phyloP scores from a whole-genome alignment of 2,888 invertebrate genomes.

The Ariolimax columbianus region DNA sequence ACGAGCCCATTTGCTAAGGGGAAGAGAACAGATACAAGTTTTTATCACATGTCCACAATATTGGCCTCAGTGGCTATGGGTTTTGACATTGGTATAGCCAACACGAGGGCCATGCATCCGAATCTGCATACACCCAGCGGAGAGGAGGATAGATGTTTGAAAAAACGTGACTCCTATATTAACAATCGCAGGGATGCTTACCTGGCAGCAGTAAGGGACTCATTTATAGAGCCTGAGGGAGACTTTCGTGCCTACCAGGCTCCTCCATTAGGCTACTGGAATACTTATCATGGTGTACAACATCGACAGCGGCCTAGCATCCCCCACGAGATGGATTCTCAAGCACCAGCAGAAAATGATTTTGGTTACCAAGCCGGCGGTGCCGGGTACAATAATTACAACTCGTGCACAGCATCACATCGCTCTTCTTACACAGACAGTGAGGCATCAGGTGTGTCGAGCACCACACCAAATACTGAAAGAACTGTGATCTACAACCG shows the following conservation, averaged over 20 bases:
- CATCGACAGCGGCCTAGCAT: conserved; percentile 81
- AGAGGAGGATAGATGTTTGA: conserved; percentile 54
- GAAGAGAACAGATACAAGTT: conserved; percentile 81
- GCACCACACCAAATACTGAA: conserved; percentile 64
- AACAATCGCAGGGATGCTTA: conserved; percentile 76
- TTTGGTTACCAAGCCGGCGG: conserved; percentile 30
- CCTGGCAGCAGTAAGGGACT: conserved; percentile 75
- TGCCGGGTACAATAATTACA: conserved; percentile 39
- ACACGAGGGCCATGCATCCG: conserved; percentile 79
- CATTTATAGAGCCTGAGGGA: conserved; percentile 73
- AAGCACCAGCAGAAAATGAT: conserved; percentile 52
- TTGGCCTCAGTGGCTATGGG: conserved; percentile 92
- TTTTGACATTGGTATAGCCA: conserved; percentile 93
- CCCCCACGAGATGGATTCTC: conserved; percentile 63
- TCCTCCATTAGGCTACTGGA: conserved; percentile 79
- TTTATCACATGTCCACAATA: conserved; percentile 94
- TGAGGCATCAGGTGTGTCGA: conserved; percentile 64
- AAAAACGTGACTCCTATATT: conserved; percentile 70
- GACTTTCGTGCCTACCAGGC: conserved; percentile 68
- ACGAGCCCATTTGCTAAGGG: conserved; percentile 36
- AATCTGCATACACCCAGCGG: conserved; percentile 58
- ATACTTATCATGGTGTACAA: conserved; percentile 92
- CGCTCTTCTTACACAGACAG: conserved; percentile 66
- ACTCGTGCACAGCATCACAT: conserved; percentile 63
- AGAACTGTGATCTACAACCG: conserved; percentile 64